Evolutionary conservation across 1,140 invertebrate genomes (phyloP).

Genomic region (Drosophila mayri): DNA sequence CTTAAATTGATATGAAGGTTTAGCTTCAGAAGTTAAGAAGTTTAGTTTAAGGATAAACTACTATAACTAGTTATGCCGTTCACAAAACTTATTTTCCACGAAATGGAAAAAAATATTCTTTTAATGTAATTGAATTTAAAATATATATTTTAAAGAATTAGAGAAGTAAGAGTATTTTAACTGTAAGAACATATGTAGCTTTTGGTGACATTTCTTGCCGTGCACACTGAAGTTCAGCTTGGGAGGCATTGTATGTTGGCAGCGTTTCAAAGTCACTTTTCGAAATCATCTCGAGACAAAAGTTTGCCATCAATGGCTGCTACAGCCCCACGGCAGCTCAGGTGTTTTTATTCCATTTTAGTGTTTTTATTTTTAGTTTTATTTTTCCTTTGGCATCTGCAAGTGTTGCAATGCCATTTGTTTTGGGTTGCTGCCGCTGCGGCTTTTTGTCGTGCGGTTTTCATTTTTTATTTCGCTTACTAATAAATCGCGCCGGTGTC

Average conservation of each 20-base stretch:
- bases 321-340: conserved; percentile 33
- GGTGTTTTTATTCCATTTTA: conserved; percentile 51
- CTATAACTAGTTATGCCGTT: no score
- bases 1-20: neutral
- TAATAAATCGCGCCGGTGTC: conserved; percentile 54
- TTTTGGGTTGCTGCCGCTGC: conserved; percentile 44
- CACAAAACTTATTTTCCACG: no score
- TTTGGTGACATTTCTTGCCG: conserved; percentile 4
- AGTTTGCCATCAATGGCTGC: conserved; percentile 55
- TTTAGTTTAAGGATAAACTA: no score
- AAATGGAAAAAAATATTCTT: no score
- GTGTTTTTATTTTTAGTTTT: conserved; percentile 34
- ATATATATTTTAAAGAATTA: neutral
- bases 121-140: neutral
- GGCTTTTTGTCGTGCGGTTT: conserved; percentile 62
- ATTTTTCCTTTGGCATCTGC: conserved; percentile 46
- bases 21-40: no score
- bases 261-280: conserved; percentile 45
- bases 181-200: neutral
- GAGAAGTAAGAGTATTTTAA: neutral
- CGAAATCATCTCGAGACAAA: conserved; percentile 65
- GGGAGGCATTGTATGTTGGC: conserved; percentile 34
- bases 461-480: conserved; percentile 42
- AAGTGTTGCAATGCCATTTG: conserved; percentile 72
- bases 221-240: conserved; percentile 51